phyloP scores from a whole-genome alignment of 2,797 vertebrate species.

The Aerospiza tachiro region DNA sequence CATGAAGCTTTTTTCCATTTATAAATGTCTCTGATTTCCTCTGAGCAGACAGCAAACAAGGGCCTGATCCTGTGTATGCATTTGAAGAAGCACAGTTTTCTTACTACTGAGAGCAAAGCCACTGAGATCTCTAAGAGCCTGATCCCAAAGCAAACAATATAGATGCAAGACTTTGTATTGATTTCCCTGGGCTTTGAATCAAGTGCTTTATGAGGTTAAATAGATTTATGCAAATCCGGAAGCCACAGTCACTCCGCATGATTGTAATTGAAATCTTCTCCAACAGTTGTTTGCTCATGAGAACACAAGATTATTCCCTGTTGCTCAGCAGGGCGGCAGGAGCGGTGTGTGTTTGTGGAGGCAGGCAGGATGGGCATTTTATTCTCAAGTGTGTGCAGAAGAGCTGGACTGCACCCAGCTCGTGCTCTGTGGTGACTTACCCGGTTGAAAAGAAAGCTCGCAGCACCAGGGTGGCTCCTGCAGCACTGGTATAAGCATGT shows the following conservation, averaged over 20 bases:
- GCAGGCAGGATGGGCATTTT: not conserved
- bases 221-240: not conserved
- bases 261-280: not conserved
- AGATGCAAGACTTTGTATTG: not conserved
- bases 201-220: not conserved
- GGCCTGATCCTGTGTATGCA: not conserved
- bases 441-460: not conserved
- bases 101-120: not conserved
- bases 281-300: not conserved
- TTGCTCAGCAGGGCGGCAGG: not conserved
- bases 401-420: not conserved
- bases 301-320: not conserved
- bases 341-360: not conserved
- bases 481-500: accelerated
- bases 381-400: not conserved
- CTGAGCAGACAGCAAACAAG: not conserved
- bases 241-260: not conserved
- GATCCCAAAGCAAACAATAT: not conserved
- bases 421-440: not conserved
- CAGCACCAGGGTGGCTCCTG: not conserved
- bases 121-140: not conserved
- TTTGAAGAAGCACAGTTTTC: not conserved
- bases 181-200: conserved; percentile 18
- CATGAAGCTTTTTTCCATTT: not conserved
- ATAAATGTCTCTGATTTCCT: not conserved